phyloP scores from a whole-genome alignment of 2,797 vertebrate genomes.

The Cryptoprocta ferox region DNA sequence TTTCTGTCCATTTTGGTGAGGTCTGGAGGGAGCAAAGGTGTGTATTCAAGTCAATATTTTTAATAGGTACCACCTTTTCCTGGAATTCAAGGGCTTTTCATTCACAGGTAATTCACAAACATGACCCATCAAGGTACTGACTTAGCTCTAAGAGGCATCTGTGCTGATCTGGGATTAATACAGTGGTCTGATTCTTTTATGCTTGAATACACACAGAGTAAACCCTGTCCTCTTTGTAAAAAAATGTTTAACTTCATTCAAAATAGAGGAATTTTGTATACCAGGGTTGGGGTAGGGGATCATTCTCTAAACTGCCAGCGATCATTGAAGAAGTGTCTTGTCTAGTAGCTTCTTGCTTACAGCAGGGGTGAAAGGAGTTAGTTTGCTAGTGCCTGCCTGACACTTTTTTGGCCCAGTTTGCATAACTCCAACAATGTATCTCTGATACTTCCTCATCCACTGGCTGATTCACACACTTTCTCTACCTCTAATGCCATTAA shows the following conservation, averaged over 20 bases:
- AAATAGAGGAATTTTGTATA: background rate
- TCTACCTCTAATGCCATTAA: background rate
- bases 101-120: background rate
- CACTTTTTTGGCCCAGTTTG: too few species aligned
- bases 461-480: background rate
- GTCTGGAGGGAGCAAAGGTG: background rate
- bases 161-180: background rate
- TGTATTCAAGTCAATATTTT: background rate
- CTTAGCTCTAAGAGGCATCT: background rate
- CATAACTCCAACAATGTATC: background rate
- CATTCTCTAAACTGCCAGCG: background rate
- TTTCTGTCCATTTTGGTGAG: background rate
- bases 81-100: background rate
- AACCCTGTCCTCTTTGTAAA: background rate
- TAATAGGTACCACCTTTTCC: background rate
- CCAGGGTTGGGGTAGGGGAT: background rate
- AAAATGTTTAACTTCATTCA: background rate
- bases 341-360: background rate
- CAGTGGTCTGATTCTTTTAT: background rate
- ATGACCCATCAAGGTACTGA: background rate
- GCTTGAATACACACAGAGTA: background rate
- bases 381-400: background rate
- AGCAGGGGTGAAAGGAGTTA: background rate
- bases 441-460: background rate
- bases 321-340: background rate